Evolutionary conservation across 2,888 invertebrate species (phyloP).

Genomic region (Drosophila yooni): DNA sequence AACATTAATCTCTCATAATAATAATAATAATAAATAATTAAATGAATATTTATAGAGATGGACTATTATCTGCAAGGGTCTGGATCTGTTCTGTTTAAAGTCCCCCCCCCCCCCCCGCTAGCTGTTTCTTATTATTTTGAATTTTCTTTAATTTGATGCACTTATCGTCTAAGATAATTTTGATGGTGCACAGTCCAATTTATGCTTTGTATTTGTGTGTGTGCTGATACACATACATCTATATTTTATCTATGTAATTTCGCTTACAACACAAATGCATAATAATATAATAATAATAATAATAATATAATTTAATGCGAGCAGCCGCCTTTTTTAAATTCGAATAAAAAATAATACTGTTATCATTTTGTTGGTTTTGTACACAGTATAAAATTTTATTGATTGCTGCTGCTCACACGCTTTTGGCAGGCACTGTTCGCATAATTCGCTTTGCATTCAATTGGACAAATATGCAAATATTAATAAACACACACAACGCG

Average conservation of each 20-base stretch:
- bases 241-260: conserved; percentile 21
- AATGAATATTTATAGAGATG: neutral
- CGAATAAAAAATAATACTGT: conserved; percentile 43
- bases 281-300: too few species aligned
- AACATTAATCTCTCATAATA: neutral
- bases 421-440: conserved; percentile 12
- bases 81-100: neutral
- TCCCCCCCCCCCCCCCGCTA: too few species aligned
- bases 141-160: conserved; percentile 7
- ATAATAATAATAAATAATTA: too few species aligned
- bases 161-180: conserved; percentile 26
- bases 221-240: neutral
- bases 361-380: conserved; percentile 12
- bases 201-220: neutral
- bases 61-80: neutral
- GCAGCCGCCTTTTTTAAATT: conserved; percentile 36
- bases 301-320: neutral
- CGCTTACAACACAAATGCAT: conserved; percentile 12
- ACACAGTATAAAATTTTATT: conserved; percentile 24
- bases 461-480: conserved; percentile 13
- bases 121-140: neutral
- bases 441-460: conserved; percentile 19
- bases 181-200: conserved; percentile 28
- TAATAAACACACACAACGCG: conserved; percentile 7
- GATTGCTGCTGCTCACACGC: conserved; percentile 12